Conservation (phyloP, 2,888 invertebrate species). For the Pristionchus exspectatus region DNA sequence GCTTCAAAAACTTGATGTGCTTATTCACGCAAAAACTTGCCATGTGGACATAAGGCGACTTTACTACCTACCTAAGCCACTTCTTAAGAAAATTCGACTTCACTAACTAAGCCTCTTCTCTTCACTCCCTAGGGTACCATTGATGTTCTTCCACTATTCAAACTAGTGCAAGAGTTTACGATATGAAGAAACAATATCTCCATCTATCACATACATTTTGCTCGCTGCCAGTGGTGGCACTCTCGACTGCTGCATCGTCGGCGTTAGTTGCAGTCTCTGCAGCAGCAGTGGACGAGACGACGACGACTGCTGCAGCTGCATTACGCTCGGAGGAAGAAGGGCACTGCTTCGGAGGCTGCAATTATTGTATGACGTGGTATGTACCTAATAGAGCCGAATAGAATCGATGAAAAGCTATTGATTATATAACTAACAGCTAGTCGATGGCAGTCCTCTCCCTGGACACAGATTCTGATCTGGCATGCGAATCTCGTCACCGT, state of each 20-base stretch:
- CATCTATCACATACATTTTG: not conserved
- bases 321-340: conserved; percentile 9
- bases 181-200: not conserved
- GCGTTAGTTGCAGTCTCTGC: not conserved
- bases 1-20: too few relatives aligned
- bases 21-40: too few relatives aligned
- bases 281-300: not conserved
- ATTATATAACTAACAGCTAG: conserved; percentile 68
- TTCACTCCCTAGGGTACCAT: too few relatives aligned
- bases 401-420: not conserved
- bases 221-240: not conserved
- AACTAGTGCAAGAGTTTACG: too few relatives aligned
- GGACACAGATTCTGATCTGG: conserved; percentile 76
- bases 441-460: conserved; percentile 74
- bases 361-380: not conserved
- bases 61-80: too few relatives aligned
- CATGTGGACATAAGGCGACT: too few relatives aligned
- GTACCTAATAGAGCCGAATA: not conserved
- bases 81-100: too few relatives aligned
- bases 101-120: too few relatives aligned
- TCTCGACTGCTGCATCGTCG: not conserved
- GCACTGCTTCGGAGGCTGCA: conserved; percentile 52
- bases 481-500: conserved; percentile 78
- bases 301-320: not conserved
- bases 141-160: too few relatives aligned